Percentiles rank a stretch among this genome's conserved stretches.
phyloP scores from a whole-genome alignment of 2,113 vertebrate genomes.

The Tenrec ecaudatus region DNA sequence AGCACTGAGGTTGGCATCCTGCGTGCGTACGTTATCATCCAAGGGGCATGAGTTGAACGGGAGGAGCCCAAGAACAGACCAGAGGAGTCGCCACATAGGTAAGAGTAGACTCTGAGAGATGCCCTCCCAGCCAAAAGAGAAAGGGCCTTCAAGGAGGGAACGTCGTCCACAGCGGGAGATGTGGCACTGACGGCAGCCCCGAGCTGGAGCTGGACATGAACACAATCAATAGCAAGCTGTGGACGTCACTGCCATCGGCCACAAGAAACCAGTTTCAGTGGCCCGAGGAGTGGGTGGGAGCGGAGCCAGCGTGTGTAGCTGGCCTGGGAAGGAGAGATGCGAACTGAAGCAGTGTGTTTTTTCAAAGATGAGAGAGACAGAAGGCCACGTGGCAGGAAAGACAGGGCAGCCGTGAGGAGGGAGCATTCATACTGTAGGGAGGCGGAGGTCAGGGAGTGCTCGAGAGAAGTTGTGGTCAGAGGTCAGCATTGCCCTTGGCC shows the following conservation, averaged over 20 bases:
- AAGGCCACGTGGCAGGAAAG: not conserved
- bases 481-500: not conserved
- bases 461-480: not conserved
- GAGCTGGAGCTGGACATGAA: not conserved
- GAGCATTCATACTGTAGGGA: not conserved
- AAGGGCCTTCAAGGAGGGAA: not conserved
- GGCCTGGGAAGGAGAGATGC: not conserved
- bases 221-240: not conserved
- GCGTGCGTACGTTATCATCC: too few species aligned
- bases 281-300: not conserved
- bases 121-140: fast-evolving
- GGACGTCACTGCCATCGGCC: not conserved
- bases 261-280: not conserved
- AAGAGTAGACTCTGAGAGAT: not conserved
- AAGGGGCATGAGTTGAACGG: too few species aligned
- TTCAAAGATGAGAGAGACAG: not conserved
- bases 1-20: too few species aligned
- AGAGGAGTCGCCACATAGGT: too few species aligned
- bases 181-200: not conserved
- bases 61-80: not conserved
- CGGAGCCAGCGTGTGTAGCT: not conserved
- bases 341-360: too few species aligned
- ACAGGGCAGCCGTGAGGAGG: not conserved
- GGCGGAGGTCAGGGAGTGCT: too few species aligned
- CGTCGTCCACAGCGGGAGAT: not conserved